Base-by-base conservation (phyloP, 2,113 vertebrate species). In the Carassius carassius region DNA sequence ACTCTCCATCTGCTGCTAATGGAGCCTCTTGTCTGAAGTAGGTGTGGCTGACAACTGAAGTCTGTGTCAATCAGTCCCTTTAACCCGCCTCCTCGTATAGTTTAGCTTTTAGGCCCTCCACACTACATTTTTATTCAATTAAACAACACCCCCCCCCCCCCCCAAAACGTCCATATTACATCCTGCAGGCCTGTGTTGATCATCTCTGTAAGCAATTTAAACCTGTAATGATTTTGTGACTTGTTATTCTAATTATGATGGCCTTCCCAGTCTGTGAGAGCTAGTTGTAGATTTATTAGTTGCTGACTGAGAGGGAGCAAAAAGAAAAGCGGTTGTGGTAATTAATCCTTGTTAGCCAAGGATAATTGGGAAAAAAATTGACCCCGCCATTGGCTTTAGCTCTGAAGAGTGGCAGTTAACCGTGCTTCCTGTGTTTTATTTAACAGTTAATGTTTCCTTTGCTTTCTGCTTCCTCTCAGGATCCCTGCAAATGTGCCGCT, bases 401-500 rank as follows among this genome's bases (percentile, higher is more conserved):
- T 89, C 92, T 92, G 94, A 90, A 92, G 92, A 94, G 90, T 92
- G 88, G 90, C 93, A 92, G 93, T 94, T 94, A 94, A 93, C 90
- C 81, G 94, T 88, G 88, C 86, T 94, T 94, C 92, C 92, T 94
- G 93, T 94, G 93, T 95, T 96, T 96, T 95, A 90, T 94, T 95
- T 96, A 89, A 93, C 94, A 95, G 93, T 93, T 95, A 96, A 95
- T 95, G 90, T 90, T 94, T 95, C 94, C 93, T 93, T 91, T 90
- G 93, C 91, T 96, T 96, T 95, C 94, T 95, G 94, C 94, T 97
- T 96, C 93, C 92, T 96, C 94, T 93, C 92, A 97, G 96, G 96
- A 97, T 94, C 96, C 96, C 90, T 96, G 96, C 94, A 97, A 97
- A 96, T 97, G 96, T 88, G 93, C 96, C 86, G 94, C 35, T 95